Conservation (phyloP, 2,888 invertebrate species). For the Caenorhabditis sp. region DNA sequence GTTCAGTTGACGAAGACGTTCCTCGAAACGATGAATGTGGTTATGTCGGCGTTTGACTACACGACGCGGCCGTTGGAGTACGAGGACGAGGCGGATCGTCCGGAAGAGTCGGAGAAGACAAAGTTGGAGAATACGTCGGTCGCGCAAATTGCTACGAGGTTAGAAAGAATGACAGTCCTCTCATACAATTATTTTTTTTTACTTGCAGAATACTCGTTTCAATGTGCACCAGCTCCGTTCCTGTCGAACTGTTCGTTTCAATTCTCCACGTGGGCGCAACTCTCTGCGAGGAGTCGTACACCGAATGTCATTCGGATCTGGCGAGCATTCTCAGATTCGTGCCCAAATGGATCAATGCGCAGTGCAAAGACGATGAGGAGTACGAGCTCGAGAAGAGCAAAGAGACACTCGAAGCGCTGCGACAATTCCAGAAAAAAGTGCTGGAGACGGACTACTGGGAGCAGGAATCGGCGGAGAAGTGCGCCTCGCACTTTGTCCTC, state of each 20-base stretch:
- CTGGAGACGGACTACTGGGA: conserved; percentile 23
- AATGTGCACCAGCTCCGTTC: conserved; percentile 38
- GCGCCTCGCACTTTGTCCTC: neutral
- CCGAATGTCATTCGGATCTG: conserved; percentile 25
- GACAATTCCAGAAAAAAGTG: conserved; percentile 23
- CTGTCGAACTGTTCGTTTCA: conserved; percentile 20
- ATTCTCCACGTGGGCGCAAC: conserved; percentile 18
- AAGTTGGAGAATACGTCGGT: conserved; percentile 5
- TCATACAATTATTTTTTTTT: neutral
- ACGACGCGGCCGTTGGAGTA: conserved; percentile 14
- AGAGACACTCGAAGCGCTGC: conserved; percentile 20
- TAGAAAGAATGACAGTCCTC: neutral
- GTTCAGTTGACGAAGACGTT: conserved; percentile 22
- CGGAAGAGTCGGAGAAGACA: neutral
- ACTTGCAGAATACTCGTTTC: conserved; percentile 34
- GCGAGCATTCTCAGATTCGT: conserved; percentile 24
- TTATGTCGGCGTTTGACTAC: conserved; percentile 40
- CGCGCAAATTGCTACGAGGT: conserved; percentile 21
- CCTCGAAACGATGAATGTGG: conserved; percentile 24
- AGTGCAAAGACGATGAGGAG: conserved; percentile 20
- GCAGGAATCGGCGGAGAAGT: neutral
- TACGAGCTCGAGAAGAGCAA: conserved; percentile 5
- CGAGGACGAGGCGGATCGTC: conserved; percentile 36
- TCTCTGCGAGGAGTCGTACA: conserved; percentile 42
- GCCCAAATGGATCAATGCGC: conserved; percentile 44